Base-by-base conservation (phyloP, 2,888 invertebrate genomes). In the Baccha elongata region DNA sequence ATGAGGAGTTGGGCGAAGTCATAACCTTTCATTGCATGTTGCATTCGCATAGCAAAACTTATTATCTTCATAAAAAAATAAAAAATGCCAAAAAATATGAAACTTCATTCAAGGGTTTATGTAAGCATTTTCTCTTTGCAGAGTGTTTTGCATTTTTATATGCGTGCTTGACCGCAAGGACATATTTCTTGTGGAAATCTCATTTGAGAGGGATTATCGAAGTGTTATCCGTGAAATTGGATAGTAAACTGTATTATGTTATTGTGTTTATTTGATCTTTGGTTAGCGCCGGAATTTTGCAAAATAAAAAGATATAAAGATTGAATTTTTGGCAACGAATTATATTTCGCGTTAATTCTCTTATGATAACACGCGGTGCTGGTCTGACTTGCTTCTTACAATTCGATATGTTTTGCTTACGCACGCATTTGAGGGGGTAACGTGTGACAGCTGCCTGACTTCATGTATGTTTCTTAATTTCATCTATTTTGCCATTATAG, bases 141-240 rank as follows among this genome's bases (percentile, higher is more conserved):
- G 17, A 50, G 15, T 80, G 35, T 64, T 80, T 75, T 69, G 74
- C 68, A 80, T 74, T 80, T 80, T 80, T 64, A 68, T 80, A 32
- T 73, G 74, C 62, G 46, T 69, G 68, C 55, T 80, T 80, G 80
- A 80, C 80, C 80, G 68, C 55, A 79, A 74, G 50, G 62, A 75
- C 50, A 71, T n/a, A n/a, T 64, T 50, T 72, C 19, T 29, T 58
- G 40, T 52, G 29, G 42, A 35, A 58, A 72, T 52, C 32, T 35
- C 65, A 67, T 68, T 74, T 62, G 26, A 26, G 42, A 53, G 67
- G 74, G 65, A 72, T 78, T 78, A 65, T 44, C 29, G 2, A 23
- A 35, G 73, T 74, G 79, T 79, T 74, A 67, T 68, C 68, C 74
- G 74, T 79, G 68, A 69, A 80, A 80, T 80, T 74, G 75, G 75